A percentile compares a stretch with the other conserved stretches of the same genome.
These are phyloP conservation scores for Xyrichtys novacula DNA, from an alignment of 2,797 vertebrate species.

Conservation along the genomic window DNA sequence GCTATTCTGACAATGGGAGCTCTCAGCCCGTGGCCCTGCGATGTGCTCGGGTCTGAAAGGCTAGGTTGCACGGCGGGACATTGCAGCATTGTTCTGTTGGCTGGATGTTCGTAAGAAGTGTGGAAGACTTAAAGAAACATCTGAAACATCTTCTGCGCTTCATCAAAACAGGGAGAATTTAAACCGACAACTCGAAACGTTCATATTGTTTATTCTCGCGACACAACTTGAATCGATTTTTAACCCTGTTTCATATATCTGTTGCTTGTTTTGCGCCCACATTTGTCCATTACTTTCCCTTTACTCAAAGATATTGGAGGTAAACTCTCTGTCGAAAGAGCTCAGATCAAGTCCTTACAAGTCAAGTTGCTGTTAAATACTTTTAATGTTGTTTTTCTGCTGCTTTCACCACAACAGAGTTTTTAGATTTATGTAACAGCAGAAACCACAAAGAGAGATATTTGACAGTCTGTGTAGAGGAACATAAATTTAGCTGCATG, in stretches of 20 bases:
- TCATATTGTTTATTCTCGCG: not conserved
- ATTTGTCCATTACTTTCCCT: no score
- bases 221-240: not conserved
- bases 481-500: slow-evolving; percentile 4
- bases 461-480: not conserved
- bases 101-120: slow-evolving; percentile 44
- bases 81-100: slow-evolving; percentile 67
- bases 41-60: slow-evolving; percentile 49
- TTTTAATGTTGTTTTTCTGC: not conserved
- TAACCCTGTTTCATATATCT: no score
- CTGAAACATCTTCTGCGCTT: slow-evolving; percentile 26
- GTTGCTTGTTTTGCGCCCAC: no score
- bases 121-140: slow-evolving; percentile 32
- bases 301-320: not conserved
- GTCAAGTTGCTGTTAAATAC: not conserved
- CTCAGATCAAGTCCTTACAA: not conserved
- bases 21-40: slow-evolving; percentile 58
- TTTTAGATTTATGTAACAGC: not conserved
- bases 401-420: slow-evolving; percentile 9
- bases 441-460: not conserved
- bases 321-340: not conserved
- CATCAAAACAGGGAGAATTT: not conserved
- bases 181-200: not conserved
- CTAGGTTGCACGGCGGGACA: slow-evolving; percentile 64
- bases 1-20: slow-evolving; percentile 72